A percentile compares a stretch with the other conserved stretches of the same genome.
Evolutionary conservation across 2,888 invertebrate species (phyloP).

Genomic region (Loripinus fragilis): DNA sequence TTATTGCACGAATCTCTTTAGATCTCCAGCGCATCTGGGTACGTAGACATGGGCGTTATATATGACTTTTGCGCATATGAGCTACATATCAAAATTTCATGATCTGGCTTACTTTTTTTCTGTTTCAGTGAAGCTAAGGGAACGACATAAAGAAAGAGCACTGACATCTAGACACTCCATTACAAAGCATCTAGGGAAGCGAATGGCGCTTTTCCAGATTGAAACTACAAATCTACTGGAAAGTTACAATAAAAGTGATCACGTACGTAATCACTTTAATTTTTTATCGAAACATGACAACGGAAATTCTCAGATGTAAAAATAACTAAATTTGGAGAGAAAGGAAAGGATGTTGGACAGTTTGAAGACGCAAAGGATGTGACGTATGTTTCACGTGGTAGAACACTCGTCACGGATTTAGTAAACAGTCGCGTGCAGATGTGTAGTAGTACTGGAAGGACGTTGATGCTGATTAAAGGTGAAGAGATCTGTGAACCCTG

Average conservation of each 20-base stretch:
- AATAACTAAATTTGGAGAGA: conserved; percentile 51
- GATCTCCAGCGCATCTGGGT: too few relatives aligned
- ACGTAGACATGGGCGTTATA: too few relatives aligned
- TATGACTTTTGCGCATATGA: too few relatives aligned
- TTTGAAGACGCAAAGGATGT: conserved; percentile 68
- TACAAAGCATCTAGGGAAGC: neutral
- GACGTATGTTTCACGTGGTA: conserved; percentile 51
- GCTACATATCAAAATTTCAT: too few relatives aligned
- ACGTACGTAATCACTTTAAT: neutral
- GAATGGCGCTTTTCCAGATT: neutral
- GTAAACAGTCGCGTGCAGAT: conserved; percentile 71
- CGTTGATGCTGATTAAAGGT: conserved; percentile 53
- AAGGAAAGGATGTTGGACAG: conserved; percentile 52
- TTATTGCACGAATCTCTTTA: too few relatives aligned
- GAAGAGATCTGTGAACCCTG: conserved; percentile 69
- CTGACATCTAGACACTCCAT: too few relatives aligned
- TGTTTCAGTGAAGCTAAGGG: too few relatives aligned
- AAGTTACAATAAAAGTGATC: neutral
- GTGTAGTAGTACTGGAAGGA: conserved; percentile 63
- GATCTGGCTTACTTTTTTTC: too few relatives aligned
- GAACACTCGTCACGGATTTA: conserved; percentile 72
- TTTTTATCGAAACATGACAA: neutral
- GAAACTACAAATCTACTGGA: neutral
- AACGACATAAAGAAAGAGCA: too few relatives aligned
- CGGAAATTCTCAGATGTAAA: neutral